Evolutionary conservation across 2,888 invertebrate species (phyloP).

Genomic region (Hetaerina titia): DNA sequence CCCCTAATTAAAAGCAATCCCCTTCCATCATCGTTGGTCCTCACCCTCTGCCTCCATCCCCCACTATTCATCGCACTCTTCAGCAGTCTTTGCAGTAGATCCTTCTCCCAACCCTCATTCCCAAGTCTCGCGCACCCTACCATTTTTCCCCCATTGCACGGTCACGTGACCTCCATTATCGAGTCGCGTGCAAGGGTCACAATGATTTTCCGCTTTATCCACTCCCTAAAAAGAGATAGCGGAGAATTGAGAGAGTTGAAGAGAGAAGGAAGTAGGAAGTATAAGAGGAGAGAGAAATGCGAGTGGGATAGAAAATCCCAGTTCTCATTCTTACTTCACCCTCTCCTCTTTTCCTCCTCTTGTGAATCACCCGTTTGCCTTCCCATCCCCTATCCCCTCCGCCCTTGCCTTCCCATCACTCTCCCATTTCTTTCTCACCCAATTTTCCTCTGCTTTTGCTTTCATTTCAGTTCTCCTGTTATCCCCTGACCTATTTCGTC

Average conservation of each 20-base stretch:
- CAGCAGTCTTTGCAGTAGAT: background rate
- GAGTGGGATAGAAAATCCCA: background rate
- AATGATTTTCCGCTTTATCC: slow-evolving; percentile 46
- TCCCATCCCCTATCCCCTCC: too few relatives aligned
- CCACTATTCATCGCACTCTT: background rate
- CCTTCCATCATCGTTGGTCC: background rate
- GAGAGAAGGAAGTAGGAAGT: background rate
- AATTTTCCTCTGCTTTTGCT: too few relatives aligned
- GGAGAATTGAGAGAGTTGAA: background rate
- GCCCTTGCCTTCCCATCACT: too few relatives aligned
- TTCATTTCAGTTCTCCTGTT: too few relatives aligned
- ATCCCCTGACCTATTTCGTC: too few relatives aligned
- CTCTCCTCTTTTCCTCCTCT: too few relatives aligned
- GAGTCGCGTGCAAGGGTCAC: slow-evolving; percentile 43
- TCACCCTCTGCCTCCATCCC: too few relatives aligned
- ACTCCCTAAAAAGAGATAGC: background rate
- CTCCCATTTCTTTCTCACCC: too few relatives aligned
- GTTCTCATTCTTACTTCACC: too few relatives aligned
- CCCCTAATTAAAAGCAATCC: background rate
- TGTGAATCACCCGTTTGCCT: too few relatives aligned
- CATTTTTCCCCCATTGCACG: slow-evolving; percentile 34
- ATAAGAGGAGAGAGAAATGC: background rate
- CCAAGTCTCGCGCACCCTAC: background rate
- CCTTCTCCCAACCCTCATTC: too few relatives aligned
- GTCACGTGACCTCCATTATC: slow-evolving; percentile 57